A percentile compares a stretch with the other conserved stretches of the same genome.
phyloP scores from a whole-genome alignment of 1,140 invertebrate species.

The Trigoniulus corallinus region DNA sequence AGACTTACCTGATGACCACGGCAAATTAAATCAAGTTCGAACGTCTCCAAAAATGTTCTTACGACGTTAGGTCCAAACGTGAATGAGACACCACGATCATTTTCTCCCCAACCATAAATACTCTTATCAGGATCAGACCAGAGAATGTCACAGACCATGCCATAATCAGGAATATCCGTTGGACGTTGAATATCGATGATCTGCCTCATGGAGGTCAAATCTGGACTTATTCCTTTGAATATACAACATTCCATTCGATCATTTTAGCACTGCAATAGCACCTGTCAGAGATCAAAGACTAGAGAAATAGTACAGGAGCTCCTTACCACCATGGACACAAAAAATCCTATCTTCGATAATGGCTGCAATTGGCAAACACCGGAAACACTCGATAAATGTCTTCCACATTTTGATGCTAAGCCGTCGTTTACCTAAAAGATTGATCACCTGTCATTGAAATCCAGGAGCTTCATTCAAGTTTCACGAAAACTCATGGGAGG shows the following conservation, averaged over 20 bases:
- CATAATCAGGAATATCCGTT: conserved; percentile 72
- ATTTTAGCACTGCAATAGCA: background rate
- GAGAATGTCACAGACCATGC: conserved; percentile 43
- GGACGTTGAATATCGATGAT: conserved; percentile 33
- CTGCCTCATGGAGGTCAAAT: conserved; percentile 29
- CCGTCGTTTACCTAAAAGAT: conserved; percentile 38
- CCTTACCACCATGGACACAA: conserved; percentile 58
- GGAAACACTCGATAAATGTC: conserved; percentile 97
- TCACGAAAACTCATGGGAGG: no score
- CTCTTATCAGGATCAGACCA: conserved; percentile 31
- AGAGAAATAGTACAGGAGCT: background rate
- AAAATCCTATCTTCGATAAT: conserved; percentile 81
- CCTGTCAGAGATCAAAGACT: background rate
- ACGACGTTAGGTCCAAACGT: conserved; percentile 28
- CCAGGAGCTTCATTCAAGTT: no score
- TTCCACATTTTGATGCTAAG: conserved; percentile 98
- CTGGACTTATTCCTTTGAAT: background rate
- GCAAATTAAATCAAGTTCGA: conserved; percentile 40
- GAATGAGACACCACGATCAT: conserved; percentile 24
- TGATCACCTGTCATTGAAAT: background rate
- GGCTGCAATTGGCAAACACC: conserved; percentile 90
- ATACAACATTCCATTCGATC: background rate
- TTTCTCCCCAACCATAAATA: background rate
- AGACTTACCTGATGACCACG: conserved; percentile 36
- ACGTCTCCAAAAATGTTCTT: conserved; percentile 28